Base-by-base conservation (phyloP, 2,888 invertebrate genomes). In the Torymus tubicola region DNA sequence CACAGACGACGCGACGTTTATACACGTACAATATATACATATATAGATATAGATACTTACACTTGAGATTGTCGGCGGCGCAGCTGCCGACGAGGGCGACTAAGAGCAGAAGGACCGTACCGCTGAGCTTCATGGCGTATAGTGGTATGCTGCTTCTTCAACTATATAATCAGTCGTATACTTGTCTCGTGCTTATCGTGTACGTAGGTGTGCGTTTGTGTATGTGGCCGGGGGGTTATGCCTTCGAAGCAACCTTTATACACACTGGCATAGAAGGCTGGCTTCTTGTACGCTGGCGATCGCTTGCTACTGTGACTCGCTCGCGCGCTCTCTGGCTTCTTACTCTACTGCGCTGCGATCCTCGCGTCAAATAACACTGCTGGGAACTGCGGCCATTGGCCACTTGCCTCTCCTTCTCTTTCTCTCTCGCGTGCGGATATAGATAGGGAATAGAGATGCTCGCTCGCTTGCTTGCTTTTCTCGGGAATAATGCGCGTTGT, bases 181-280 rank as follows among this genome's bases (percentile, higher is more conserved):
- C 21, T 21, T 21, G 21, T 21, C 5, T 3, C 31, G 31, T 31
- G 31, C 31, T 31, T 31, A 31, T 31, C 31, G 31, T 31, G 21
- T 2, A n/a, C 61, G 61, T 21, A 64, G 2, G 31, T 16, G 53
- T 11, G 61, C 31, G 31, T 21, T 21, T 21, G 21, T 31, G 31
- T 31, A 31, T 31, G 31, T 31, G 3, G 31, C 31, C 31, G 31
- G 4, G 31, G 31, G 31, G 72, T 81, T 83, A 83, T 31, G 31
- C 31, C 31, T 31, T 3, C 81, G 85, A 85, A 87, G 88, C 88
- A 92, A 94, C 96, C 96, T 96, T 96, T 96, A 96, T 95, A 96
- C 96, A 92, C 96, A 96, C 96, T 96, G 96, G 96, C 93, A 95
- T 93, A 96, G 96, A 96, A 96, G 96, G 95, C 87, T 94, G 61